A percentile compares a stretch with the other conserved stretches of the same genome.
These are phyloP conservation scores for Euphonia xanthogaster DNA, from an alignment of 2,797 vertebrate genomes.

Conservation along the genomic window DNA sequence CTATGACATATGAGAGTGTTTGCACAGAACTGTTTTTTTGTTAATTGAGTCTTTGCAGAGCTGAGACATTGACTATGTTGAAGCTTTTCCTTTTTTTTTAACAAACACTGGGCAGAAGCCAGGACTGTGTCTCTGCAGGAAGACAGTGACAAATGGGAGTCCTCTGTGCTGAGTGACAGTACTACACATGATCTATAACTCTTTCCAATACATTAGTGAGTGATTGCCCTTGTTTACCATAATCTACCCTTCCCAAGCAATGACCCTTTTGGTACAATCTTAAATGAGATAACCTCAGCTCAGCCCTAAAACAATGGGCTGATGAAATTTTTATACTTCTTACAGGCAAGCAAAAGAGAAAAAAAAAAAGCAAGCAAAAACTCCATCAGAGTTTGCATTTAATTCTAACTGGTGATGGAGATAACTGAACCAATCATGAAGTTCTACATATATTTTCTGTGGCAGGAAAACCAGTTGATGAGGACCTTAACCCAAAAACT, in stretches of 20 bases:
- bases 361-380: background rate
- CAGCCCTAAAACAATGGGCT: background rate
- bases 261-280: background rate
- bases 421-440: background rate
- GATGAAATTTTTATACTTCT: background rate
- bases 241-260: background rate
- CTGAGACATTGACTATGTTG: background rate
- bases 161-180: background rate
- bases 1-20: background rate
- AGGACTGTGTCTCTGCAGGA: background rate
- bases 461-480: background rate
- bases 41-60: background rate
- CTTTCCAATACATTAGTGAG: background rate
- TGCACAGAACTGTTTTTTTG: background rate
- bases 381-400: background rate
- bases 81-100: background rate
- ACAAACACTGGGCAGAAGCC: background rate
- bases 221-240: slow-evolving; percentile 12
- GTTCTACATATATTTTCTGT: background rate
- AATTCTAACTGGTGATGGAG: background rate
- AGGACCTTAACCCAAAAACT: background rate
- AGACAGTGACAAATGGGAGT: slow-evolving; percentile 36
- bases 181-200: background rate
- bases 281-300: background rate
- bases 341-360: background rate